These are phyloP conservation scores for Epinotia demarniana DNA, from an alignment of 2,888 invertebrate species.

Conservation along the genomic window DNA sequence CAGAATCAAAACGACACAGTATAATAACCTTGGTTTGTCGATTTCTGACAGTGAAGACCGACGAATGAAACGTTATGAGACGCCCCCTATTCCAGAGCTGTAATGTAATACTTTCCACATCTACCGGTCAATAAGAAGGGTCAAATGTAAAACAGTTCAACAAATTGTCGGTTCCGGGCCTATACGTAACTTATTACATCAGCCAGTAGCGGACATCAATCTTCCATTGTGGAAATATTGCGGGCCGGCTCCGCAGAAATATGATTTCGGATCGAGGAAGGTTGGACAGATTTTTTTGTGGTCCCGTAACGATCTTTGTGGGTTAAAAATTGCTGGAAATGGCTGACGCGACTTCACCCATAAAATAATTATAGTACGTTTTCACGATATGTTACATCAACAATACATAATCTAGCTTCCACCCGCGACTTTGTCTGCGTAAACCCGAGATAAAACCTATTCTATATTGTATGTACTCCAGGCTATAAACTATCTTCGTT, in stretches of 20 bases:
- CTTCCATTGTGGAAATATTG: slow-evolving; percentile 46
- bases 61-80: too few species aligned
- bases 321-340: slow-evolving; percentile 33
- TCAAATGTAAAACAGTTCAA: slow-evolving; percentile 37
- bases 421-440: too few species aligned
- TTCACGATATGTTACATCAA: not conserved
- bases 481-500: too few species aligned
- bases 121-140: slow-evolving; percentile 14
- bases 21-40: too few species aligned
- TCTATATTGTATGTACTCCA: too few species aligned
- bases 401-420: too few species aligned
- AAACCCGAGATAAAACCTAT: too few species aligned
- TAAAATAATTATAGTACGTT: not conserved
- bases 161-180: slow-evolving; percentile 22
- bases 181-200: slow-evolving; percentile 30
- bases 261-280: slow-evolving; percentile 45
- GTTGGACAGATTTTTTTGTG: slow-evolving; percentile 45
- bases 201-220: slow-evolving; percentile 35
- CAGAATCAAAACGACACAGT: too few species aligned
- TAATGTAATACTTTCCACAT: not conserved
- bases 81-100: too few species aligned
- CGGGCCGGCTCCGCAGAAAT: slow-evolving; percentile 37
- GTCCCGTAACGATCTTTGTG: slow-evolving; percentile 38
- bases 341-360: not conserved
- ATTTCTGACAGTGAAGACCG: too few species aligned